Evolutionary conservation across 2,888 invertebrate genomes (phyloP).

Genomic region (Periphyllus acericola): DNA sequence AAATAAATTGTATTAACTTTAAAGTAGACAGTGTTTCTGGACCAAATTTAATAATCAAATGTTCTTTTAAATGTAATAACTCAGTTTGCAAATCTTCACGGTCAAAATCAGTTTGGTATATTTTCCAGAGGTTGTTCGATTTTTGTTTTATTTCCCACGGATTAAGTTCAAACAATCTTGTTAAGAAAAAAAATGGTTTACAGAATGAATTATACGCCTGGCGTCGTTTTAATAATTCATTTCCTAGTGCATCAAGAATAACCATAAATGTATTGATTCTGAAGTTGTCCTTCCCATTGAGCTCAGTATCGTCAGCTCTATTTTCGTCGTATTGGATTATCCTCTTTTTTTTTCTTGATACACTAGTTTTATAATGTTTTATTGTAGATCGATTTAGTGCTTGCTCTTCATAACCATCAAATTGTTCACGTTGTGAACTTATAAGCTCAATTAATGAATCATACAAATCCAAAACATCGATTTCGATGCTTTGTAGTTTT

Average conservation of each 20-base stretch:
- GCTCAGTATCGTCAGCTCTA: constrained; percentile 7
- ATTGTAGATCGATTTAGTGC: constrained; percentile 19
- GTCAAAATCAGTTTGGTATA: constrained; percentile 19
- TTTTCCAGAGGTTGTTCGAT: not conserved
- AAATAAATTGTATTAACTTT: not conserved
- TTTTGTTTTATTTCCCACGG: not conserved
- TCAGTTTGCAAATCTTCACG: constrained; percentile 6
- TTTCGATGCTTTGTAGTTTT: constrained; percentile 31
- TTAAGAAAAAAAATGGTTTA: not conserved
- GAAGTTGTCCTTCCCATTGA: constrained; percentile 18
- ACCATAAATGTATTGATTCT: constrained; percentile 23
- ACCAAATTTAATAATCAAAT: not conserved
- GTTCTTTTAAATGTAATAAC: constrained; percentile 20
- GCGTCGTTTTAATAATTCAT: constrained; percentile 13
- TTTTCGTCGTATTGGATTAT: not conserved
- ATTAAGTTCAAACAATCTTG: not conserved
- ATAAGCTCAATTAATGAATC: constrained; percentile 25
- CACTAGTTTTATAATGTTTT: constrained; percentile 12
- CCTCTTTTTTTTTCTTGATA: constrained; percentile 31
- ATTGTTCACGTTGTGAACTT: not conserved
- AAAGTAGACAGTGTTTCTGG: not conserved
- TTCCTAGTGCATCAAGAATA: constrained; percentile 21
- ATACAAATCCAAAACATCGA: constrained; percentile 34
- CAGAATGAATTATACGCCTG: not conserved
- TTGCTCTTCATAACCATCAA: constrained; percentile 31